Conservation (phyloP, 2,113 vertebrate species). For the Notarius lentiginosus region DNA sequence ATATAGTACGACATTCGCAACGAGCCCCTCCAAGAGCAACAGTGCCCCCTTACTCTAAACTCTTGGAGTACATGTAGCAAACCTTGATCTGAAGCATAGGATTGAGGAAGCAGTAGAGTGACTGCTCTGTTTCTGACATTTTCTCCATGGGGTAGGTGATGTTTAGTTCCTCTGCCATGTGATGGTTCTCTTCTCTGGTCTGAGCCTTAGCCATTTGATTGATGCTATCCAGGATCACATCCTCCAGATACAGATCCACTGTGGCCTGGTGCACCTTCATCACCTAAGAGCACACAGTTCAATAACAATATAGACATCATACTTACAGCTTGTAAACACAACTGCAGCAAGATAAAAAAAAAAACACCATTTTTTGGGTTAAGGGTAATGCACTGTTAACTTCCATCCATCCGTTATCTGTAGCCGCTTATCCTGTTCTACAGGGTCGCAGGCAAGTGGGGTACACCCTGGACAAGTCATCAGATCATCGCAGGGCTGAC, state of each 20-base stretch:
- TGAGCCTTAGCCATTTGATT: slow-evolving; percentile 81
- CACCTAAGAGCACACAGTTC: slow-evolving; percentile 71
- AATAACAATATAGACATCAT: not conserved
- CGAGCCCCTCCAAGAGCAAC: not conserved
- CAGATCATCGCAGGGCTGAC: too few relatives aligned
- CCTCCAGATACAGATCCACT: slow-evolving; percentile 87
- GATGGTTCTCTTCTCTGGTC: slow-evolving; percentile 83
- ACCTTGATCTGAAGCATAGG: not conserved
- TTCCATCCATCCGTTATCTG: too few relatives aligned
- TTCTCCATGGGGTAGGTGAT: slow-evolving; percentile 82
- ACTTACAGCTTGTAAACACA: not conserved
- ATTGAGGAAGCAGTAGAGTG: not conserved
- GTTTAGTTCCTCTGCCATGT: slow-evolving; percentile 81
- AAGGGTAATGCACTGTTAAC: too few relatives aligned
- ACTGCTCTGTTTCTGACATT: slow-evolving; percentile 67
- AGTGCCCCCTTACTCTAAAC: not conserved
- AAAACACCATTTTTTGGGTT: too few relatives aligned
- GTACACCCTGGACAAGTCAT: too few relatives aligned
- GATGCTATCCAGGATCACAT: slow-evolving; percentile 78
- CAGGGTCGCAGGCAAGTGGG: too few relatives aligned
- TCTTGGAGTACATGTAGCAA: not conserved
- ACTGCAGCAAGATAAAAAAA: too few relatives aligned
- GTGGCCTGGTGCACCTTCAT: slow-evolving; percentile 85
- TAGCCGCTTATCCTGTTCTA: too few relatives aligned
- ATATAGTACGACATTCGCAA: not conserved